A percentile compares a stretch with the other conserved stretches of the same genome.
These are phyloP conservation scores for Deroplatys truncata DNA, from an alignment of 2,888 invertebrate species.

Conservation along the genomic window DNA sequence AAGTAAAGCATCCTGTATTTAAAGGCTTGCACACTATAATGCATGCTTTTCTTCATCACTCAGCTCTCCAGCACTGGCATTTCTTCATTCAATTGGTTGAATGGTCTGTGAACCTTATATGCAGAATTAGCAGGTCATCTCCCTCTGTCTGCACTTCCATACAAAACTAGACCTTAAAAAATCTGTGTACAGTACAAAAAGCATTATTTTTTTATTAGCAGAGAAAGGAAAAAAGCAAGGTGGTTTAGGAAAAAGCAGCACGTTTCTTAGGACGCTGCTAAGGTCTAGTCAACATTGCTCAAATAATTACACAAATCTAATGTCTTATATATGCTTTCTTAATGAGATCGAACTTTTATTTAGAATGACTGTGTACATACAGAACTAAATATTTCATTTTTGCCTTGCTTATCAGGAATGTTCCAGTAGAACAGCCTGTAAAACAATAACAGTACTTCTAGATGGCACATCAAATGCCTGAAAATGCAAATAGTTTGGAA, in stretches of 20 bases:
- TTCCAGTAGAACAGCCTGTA: not conserved
- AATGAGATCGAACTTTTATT: slow-evolving; percentile 18
- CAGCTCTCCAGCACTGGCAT: too few relatives aligned
- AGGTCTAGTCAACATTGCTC: not conserved
- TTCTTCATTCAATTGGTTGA: too few relatives aligned
- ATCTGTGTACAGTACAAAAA: too few relatives aligned
- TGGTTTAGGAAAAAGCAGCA: not conserved
- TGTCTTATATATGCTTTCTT: not conserved
- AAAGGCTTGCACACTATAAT: too few relatives aligned
- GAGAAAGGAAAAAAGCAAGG: not conserved
- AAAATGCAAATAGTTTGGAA: slow-evolving; percentile 3
- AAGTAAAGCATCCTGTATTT: too few relatives aligned
- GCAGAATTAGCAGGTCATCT: too few relatives aligned
- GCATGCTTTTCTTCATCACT: too few relatives aligned
- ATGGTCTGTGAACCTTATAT: too few relatives aligned
- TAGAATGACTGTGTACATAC: slow-evolving; percentile 17
- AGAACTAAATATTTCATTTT: slow-evolving; percentile 11
- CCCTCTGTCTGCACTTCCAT: too few relatives aligned
- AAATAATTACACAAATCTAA: not conserved
- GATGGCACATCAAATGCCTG: not conserved
- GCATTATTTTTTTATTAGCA: not conserved
- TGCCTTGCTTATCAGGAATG: not conserved
- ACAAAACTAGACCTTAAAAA: too few relatives aligned
- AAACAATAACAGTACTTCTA: not conserved
- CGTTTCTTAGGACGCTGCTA: not conserved